These are phyloP conservation scores for Heliconius ismenius DNA, from an alignment of 2,888 invertebrate species.

Conservation along the genomic window DNA sequence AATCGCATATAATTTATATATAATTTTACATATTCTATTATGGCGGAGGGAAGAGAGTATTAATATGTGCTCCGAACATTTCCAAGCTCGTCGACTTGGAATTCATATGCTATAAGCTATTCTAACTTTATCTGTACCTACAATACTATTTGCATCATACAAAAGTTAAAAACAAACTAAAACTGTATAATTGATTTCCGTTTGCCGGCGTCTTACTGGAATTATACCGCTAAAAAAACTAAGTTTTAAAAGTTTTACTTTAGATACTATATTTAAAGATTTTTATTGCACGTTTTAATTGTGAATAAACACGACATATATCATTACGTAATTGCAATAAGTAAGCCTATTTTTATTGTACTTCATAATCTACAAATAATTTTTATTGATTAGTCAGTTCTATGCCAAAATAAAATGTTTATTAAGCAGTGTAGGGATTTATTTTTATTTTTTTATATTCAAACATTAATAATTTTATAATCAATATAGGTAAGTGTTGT, in stretches of 20 bases:
- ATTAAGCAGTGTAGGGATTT: neutral
- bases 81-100: constrained; percentile 29
- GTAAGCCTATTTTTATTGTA: neutral
- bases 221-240: neutral
- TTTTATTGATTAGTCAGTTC: neutral
- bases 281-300: neutral
- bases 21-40: constrained; percentile 38
- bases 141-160: constrained; percentile 9
- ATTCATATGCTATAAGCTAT: constrained; percentile 14
- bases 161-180: neutral
- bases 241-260: neutral
- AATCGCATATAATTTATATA: constrained; percentile 27
- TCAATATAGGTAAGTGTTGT: too few relatives aligned
- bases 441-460: neutral
- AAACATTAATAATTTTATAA: too few relatives aligned
- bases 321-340: neutral
- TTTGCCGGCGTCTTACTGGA: neutral
- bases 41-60: constrained; percentile 42
- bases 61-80: constrained; percentile 33
- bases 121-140: constrained; percentile 13
- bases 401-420: constrained; percentile 1
- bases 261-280: neutral
- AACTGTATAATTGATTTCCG: constrained; percentile 1
- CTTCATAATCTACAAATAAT: neutral
- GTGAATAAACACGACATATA: neutral